Evolutionary conservation across 2,797 vertebrate species (phyloP).

Genomic region (Protosalanx chinensis): DNA sequence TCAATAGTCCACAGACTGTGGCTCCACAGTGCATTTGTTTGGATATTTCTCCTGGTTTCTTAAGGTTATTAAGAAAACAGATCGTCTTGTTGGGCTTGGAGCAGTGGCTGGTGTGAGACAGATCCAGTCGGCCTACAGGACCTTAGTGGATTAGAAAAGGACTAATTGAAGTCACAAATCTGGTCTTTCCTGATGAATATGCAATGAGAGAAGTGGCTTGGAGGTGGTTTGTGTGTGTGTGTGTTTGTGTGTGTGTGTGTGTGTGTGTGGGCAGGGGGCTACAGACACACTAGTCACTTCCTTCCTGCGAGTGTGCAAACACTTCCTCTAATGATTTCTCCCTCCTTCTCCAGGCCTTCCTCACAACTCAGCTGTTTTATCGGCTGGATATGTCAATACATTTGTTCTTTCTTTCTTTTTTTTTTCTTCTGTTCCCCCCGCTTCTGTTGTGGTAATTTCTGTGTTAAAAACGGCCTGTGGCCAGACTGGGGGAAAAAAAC

Average conservation of each 20-base stretch:
- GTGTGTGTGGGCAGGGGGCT: background rate
- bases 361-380: conserved; percentile 9
- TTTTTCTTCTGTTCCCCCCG: background rate
- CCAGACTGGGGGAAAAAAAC: background rate
- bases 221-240: too few species aligned
- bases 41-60: background rate
- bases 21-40: background rate
- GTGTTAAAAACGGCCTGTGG: background rate
- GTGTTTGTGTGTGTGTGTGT: too few species aligned
- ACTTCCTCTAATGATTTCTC: conserved; percentile 39
- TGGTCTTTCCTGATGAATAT: conserved; percentile 37
- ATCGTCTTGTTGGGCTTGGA: background rate
- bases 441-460: background rate
- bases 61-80: background rate
- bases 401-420: too few species aligned
- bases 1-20: background rate
- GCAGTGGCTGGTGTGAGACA: background rate
- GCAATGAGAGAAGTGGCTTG: conserved; percentile 17
- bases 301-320: conserved; percentile 13
- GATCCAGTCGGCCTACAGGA: conserved; percentile 9
- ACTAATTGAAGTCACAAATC: conserved; percentile 48
- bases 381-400: conserved; percentile 6
- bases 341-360: conserved; percentile 11
- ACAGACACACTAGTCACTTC: background rate
- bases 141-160: conserved; percentile 49